Evolutionary conservation across 2,113 vertebrate genomes (phyloP), one percentile per base, ranked within the genome.

Genomic region (Mus pahari): DNA sequence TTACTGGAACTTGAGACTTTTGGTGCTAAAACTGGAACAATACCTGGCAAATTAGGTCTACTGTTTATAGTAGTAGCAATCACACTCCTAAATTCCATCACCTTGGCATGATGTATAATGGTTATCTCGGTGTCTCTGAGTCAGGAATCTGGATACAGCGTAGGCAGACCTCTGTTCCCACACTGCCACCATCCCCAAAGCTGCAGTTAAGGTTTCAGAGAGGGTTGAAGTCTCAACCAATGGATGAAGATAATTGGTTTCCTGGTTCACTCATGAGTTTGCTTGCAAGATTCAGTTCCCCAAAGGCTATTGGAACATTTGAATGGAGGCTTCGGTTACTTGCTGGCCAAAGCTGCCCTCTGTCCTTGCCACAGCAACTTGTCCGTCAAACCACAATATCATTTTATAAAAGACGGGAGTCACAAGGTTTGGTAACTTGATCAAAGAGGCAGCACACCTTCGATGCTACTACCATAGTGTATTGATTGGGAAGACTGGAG

Each of bases 281-380:
- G 7, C 5, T 60, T 26, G 66, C 14, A 66, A 64, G 39, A 50
- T 53, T 71, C 11, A 2, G 22, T 66, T 70, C 64, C 26, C 14
- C 1, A 0, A 12, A 53, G 16, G 17, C 33, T 50, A 1, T 16
- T 36, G 68, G 33, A 58, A 71, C 55, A 28, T 28, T 28, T 1
- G 13, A 60, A 17, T 1, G 12, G 60, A 83, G 19, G 50, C 1
- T 36, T 62, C 0, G 0, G 10, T 82, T 87, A 64, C 5, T 71
- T 75, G 62, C 60, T 92, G 22, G 42, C 79, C 78, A 5, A 77
- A 4, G 33, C 55, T 14, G 3, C 26, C 62, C 36, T 62, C 33
- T 9, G 19, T 89, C 14, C 77, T 83, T 19, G 39, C 26, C 50
- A 71, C 2, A 36, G 39, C 64, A 84, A 58, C 42, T 71, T 39